A percentile compares a stretch with the other conserved stretches of the same genome.
Conservation (phyloP, 2,888 invertebrate genomes). For the Troides oblongomaculatus region DNA sequence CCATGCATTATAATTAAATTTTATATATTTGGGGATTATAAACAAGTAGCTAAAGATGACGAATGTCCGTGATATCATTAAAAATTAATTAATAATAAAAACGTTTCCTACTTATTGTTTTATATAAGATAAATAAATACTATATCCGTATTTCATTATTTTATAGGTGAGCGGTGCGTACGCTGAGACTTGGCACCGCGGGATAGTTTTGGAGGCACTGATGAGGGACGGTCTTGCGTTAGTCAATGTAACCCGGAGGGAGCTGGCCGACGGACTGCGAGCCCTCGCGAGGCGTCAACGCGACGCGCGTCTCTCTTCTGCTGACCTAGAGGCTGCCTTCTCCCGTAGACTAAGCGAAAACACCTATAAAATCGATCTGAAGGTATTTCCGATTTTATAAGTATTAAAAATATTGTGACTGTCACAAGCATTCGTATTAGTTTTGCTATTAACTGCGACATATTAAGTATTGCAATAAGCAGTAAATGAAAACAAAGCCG, state of each 20-base stretch:
- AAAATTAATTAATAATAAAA: no score
- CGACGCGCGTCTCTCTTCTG: constrained; percentile 59
- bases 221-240: constrained; percentile 75
- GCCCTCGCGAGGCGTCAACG: constrained; percentile 65
- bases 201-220: constrained; percentile 67
- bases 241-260: constrained; percentile 76
- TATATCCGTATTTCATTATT: neutral
- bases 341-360: constrained; percentile 62
- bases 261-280: constrained; percentile 75
- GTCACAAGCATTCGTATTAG: neutral
- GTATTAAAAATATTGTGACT: neutral
- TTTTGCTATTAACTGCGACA: neutral
- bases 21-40: no score
- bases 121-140: neutral
- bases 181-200: constrained; percentile 81
- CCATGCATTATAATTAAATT: no score
- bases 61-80: no score
- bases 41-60: no score
- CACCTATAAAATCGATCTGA: constrained; percentile 63
- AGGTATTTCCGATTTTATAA: constrained; percentile 44
- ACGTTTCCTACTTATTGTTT: no score
- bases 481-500: no score
- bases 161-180: constrained; percentile 82
- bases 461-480: no score
- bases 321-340: constrained; percentile 62